These are phyloP conservation scores for Vulpes ferrilata DNA, from an alignment of 2,113 vertebrate genomes.

Conservation along the genomic window DNA sequence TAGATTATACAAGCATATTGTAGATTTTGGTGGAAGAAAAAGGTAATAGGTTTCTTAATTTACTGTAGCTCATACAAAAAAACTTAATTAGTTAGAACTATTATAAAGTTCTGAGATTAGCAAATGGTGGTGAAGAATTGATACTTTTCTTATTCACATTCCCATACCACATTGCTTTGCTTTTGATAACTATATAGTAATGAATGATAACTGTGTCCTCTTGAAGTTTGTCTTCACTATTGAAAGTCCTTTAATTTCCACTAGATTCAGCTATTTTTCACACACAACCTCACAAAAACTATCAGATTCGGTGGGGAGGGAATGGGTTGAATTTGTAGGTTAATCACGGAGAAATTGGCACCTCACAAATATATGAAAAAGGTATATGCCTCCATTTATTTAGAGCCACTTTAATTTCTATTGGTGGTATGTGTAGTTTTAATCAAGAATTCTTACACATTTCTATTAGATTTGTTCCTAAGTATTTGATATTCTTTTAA, in stretches of 20 bases:
- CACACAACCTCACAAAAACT: background rate
- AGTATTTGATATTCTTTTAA: background rate
- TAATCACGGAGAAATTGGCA: background rate
- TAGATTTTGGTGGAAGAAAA: background rate
- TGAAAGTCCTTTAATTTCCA: background rate
- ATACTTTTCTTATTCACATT: background rate
- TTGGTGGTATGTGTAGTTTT: background rate
- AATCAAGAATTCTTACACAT: background rate
- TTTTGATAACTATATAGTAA: background rate
- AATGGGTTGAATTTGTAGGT: background rate
- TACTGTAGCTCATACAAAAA: background rate
- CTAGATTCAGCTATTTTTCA: background rate
- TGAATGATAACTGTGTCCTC: background rate
- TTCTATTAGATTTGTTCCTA: background rate
- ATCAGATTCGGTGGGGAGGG: background rate
- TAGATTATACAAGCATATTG: background rate
- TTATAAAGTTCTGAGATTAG: background rate
- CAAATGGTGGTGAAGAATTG: background rate
- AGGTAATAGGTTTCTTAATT: background rate
- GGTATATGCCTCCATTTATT: background rate
- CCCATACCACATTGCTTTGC: background rate
- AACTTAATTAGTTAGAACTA: background rate
- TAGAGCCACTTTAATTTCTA: background rate
- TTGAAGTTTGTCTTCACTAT: background rate
- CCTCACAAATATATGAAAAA: background rate